phyloP scores from a whole-genome alignment of 2,888 invertebrate genomes.

The Tetramorium bicarinatum region DNA sequence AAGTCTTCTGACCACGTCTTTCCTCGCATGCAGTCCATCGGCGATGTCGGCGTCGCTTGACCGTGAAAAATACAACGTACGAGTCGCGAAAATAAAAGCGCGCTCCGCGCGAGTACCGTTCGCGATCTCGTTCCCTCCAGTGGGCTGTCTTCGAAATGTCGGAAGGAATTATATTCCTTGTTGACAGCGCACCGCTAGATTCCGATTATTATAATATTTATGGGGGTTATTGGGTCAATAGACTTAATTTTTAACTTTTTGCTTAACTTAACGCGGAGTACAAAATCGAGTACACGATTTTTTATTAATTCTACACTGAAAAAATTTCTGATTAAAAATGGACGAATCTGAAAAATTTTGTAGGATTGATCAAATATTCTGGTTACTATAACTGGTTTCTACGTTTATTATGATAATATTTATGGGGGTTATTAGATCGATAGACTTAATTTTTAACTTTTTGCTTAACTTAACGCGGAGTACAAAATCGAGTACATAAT shows the following conservation, averaged over 20 bases:
- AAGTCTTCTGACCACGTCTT: conserved; percentile 54
- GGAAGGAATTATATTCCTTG: conserved; percentile 32
- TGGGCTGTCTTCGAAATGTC: conserved; percentile 32
- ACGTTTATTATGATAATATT: conserved; percentile 3
- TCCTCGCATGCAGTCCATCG: conserved; percentile 24
- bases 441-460: not conserved
- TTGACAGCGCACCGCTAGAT: conserved; percentile 39
- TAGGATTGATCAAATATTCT: too few relatives aligned
- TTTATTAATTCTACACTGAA: not conserved
- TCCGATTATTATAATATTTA: conserved; percentile 4
- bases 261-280: not conserved
- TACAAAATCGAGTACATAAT: not conserved
- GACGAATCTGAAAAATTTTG: too few relatives aligned
- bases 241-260: not conserved
- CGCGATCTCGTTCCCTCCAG: conserved; percentile 21
- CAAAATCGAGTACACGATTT: not conserved
- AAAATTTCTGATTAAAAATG: too few relatives aligned
- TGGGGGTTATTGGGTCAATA: conserved; percentile 26
- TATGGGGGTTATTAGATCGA: conserved; percentile 32
- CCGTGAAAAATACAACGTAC: conserved; percentile 44
- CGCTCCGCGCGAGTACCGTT: conserved; percentile 37
- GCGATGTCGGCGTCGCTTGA: conserved; percentile 40
- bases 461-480: not conserved
- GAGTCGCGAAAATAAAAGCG: conserved; percentile 53
- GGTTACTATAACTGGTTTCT: too few relatives aligned